These are phyloP conservation scores for Puntigrus tetrazona DNA, from an alignment of 2,113 vertebrate genomes.

Conservation along the genomic window DNA sequence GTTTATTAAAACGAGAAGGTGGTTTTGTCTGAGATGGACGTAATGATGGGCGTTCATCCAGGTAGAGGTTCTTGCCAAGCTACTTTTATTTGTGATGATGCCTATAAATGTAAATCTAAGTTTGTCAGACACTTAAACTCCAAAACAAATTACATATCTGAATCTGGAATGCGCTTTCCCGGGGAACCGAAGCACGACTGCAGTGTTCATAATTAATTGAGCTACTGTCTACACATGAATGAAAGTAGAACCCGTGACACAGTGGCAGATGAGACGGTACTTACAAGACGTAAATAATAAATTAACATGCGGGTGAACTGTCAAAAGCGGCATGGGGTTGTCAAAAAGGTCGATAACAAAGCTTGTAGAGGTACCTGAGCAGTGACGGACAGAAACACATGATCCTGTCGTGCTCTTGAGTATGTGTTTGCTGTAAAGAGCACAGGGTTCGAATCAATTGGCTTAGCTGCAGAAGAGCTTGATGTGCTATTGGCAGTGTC, in stretches of 20 bases:
- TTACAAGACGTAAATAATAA: constrained; percentile 55
- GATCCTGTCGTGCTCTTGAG: background rate
- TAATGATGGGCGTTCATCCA: background rate
- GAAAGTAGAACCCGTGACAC: background rate
- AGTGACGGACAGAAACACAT: background rate
- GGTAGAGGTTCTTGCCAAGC: background rate
- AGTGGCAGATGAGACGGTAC: constrained; percentile 47
- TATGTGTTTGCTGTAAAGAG: background rate
- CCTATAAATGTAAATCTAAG: background rate
- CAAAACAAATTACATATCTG: background rate
- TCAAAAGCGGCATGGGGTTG: background rate
- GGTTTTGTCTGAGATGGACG: background rate
- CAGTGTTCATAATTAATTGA: background rate
- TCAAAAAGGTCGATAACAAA: constrained; percentile 39
- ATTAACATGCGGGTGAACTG: constrained; percentile 38
- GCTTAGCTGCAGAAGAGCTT: constrained; percentile 37
- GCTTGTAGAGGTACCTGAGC: background rate
- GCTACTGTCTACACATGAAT: background rate
- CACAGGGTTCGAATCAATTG: constrained; percentile 26
- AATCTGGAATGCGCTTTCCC: background rate
- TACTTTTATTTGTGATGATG: background rate
- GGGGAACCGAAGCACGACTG: background rate
- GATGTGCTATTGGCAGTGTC: constrained; percentile 33
- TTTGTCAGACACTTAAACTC: background rate
- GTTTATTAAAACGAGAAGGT: background rate